Conservation (phyloP, 2,888 invertebrate genomes). For the Dusona sp. region DNA sequence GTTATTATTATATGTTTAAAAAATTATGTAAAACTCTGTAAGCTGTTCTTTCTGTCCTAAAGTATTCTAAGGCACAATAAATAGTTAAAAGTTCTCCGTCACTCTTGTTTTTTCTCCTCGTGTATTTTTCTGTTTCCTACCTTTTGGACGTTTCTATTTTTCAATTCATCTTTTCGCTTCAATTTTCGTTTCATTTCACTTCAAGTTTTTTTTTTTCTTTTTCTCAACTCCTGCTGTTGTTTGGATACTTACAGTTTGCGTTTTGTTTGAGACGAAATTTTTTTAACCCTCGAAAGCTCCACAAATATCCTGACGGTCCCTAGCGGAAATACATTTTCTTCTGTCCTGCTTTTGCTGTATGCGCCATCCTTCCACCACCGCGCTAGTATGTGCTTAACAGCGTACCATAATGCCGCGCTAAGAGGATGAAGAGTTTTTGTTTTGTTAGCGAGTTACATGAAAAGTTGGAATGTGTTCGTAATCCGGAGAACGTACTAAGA, state of each 20-base stretch:
- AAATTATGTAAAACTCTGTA: too few species aligned
- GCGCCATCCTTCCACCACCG: background rate
- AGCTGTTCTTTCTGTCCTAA: too few species aligned
- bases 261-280: background rate
- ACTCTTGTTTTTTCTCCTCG: too few species aligned
- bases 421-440: background rate
- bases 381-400: background rate
- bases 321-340: background rate
- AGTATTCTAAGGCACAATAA: too few species aligned
- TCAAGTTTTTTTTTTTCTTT: background rate
- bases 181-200: background rate
- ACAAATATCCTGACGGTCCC: background rate
- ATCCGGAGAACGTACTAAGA: background rate
- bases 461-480: background rate
- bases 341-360: background rate
- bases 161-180: background rate
- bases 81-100: too few species aligned
- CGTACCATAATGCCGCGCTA: background rate
- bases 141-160: background rate
- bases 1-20: too few species aligned
- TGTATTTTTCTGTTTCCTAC: background rate
- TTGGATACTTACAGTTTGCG: background rate
- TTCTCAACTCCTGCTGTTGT: too few species aligned
- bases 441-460: background rate
- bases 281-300: background rate